Evolutionary conservation across 1,140 invertebrate genomes (phyloP).

Genomic region (Trissolcus basalis): DNA sequence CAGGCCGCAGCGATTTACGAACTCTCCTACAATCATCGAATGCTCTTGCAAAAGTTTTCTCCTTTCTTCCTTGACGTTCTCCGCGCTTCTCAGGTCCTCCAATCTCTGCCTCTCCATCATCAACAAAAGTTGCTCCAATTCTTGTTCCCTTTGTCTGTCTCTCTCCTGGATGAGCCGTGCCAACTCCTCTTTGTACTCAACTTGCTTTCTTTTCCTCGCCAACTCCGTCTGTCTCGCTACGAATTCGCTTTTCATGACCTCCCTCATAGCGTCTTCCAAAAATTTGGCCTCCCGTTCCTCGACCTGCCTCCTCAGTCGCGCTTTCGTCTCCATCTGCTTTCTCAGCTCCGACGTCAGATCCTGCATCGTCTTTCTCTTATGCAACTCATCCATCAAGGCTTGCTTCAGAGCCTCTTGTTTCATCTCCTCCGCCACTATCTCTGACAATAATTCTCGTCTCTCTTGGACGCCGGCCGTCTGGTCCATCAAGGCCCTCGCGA

Average conservation of each 20-base stretch:
- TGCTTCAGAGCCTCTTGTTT: constrained; percentile 32
- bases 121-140: constrained; percentile 39
- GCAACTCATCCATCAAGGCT: constrained; percentile 21
- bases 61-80: constrained; percentile 51
- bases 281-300: constrained; percentile 58
- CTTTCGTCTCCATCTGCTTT: constrained; percentile 61
- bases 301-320: constrained; percentile 53
- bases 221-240: constrained; percentile 51
- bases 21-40: constrained; percentile 56
- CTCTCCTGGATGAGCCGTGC: constrained; percentile 59
- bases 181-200: constrained; percentile 62
- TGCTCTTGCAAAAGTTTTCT: constrained; percentile 60
- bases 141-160: constrained; percentile 47
- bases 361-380: constrained; percentile 31
- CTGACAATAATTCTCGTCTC: constrained; percentile 40
- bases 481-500: constrained; percentile 52
- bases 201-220: constrained; percentile 52
- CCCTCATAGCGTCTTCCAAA: constrained; percentile 57
- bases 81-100: constrained; percentile 87
- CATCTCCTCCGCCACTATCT: constrained; percentile 63
- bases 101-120: constrained; percentile 86
- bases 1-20: constrained; percentile 49
- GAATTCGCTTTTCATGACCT: constrained; percentile 61
- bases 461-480: constrained; percentile 30
- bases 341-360: constrained; percentile 48